Conservation (phyloP, 2,113 vertebrate genomes). For the Osmerus eperlanus region DNA sequence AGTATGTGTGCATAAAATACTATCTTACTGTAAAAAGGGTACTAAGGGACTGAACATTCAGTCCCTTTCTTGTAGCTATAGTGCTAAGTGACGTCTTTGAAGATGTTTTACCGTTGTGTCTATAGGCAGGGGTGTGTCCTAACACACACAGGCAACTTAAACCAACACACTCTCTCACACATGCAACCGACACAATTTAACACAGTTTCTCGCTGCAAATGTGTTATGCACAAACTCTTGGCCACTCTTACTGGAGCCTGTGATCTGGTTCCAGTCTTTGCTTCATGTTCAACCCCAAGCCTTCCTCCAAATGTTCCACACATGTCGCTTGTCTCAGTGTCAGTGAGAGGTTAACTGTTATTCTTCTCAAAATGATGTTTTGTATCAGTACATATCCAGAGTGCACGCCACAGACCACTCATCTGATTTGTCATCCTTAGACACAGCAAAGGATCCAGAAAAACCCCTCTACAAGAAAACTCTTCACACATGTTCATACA, state of each 20-base stretch:
- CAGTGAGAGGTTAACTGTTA: background rate
- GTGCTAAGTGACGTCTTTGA: conserved; percentile 52
- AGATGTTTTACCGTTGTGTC: conserved; percentile 50
- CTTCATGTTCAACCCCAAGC: conserved; percentile 28
- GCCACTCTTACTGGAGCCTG: conserved; percentile 29
- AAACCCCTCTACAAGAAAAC: conserved; percentile 10
- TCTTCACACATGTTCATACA: conserved; percentile 43
- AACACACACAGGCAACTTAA: background rate
- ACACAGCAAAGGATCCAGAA: background rate
- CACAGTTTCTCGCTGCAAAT: conserved; percentile 14
- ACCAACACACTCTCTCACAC: conserved; percentile 20
- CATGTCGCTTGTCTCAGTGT: conserved; percentile 1
- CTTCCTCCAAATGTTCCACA: conserved; percentile 20
- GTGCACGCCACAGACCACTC: background rate
- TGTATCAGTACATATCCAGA: conserved; percentile 11
- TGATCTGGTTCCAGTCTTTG: conserved; percentile 16
- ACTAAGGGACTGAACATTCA: conserved; percentile 2
- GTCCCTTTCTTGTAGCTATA: conserved; percentile 42
- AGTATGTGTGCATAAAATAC: background rate
- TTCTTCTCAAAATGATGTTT: background rate
- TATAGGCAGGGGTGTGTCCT: conserved; percentile 18
- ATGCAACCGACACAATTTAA: background rate
- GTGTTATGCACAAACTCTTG: conserved; percentile 9
- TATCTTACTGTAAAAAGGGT: background rate
- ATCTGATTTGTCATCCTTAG: conserved; percentile 31